These are phyloP conservation scores for Anser brachyrhynchus DNA, from an alignment of 2,113 vertebrate genomes.

Conservation along the genomic window DNA sequence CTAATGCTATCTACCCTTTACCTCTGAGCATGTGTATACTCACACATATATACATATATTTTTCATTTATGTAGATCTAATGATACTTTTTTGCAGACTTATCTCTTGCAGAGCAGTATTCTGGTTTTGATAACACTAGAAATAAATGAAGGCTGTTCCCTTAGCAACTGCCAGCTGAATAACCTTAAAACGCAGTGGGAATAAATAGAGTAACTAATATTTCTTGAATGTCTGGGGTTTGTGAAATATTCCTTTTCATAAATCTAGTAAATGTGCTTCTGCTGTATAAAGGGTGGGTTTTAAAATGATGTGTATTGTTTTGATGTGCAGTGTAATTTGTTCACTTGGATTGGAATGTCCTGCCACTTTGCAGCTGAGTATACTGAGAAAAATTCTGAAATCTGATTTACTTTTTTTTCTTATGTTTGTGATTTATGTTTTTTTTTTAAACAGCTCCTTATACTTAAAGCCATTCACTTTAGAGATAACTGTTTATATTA, in stretches of 20 bases:
- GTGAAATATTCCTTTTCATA: slow-evolving; percentile 41
- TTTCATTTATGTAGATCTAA: neutral
- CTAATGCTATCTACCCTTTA: neutral
- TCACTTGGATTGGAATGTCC: slow-evolving; percentile 13
- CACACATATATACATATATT: neutral
- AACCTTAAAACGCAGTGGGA: neutral
- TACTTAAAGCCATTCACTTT: neutral
- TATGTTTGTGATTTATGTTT: neutral
- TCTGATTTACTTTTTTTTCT: neutral
- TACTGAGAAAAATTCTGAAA: slow-evolving; percentile 31
- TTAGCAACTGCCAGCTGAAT: slow-evolving; percentile 44
- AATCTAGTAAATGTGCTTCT: slow-evolving; percentile 3
- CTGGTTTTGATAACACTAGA: neutral
- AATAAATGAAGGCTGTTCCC: slow-evolving; percentile 41
- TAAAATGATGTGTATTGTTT: slow-evolving; percentile 51
- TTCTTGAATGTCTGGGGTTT: neutral
- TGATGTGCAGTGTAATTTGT: slow-evolving; percentile 16
- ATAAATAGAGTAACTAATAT: slow-evolving; percentile 51
- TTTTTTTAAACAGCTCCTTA: neutral
- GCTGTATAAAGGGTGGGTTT: slow-evolving; percentile 34
- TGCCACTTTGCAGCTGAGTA: neutral
- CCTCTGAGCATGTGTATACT: neutral
- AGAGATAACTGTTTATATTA: neutral
- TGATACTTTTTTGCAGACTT: neutral
- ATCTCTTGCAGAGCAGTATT: neutral